Evolutionary conservation across 2,888 invertebrate genomes (phyloP), one percentile per base, ranked within the genome.

Genomic region (Rotaria socialis): DNA sequence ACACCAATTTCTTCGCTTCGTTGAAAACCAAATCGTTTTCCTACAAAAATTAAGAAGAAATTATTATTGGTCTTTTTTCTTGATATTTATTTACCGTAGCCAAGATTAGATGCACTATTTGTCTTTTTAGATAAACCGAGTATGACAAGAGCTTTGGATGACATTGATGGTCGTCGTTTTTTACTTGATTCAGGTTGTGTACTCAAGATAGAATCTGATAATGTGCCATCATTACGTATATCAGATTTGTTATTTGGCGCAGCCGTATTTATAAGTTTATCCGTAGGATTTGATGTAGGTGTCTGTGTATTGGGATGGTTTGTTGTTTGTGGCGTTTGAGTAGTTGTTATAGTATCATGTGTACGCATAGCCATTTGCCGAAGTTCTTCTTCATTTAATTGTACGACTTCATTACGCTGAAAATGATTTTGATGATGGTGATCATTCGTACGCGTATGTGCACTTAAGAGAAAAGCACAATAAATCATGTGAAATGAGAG

Each of bases 1-100:
- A 87, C 80, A 52, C 87, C 87, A 55, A 86, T 86, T 52, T 87
- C 87, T 85, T 87, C 87, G 27, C 85, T 86, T 41, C 87, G 86
- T 22, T 86, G 80, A 47, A 87, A 87, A 19, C 87, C 87, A 35
- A 85, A 87, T 52, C 87, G 60, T 85, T 85, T 86, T 35, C 85
- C 85, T 85, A 41, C 3, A 5, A 41, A 6, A 56, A 52, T 11
- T 0, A 35, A 85, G 47, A 58, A 58, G 7, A 24, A 84, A 22
- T 0, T 52, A 41, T 41, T 11, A 24, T 22, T 24, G 35, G 0
- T 7, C 10, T 11, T 47, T 0, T 43, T 7, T n/a, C 0, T 16
- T 58, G 2, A 41, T 14, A 47, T 19, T 19, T 55, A 52, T 24
- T 24, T 55, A 75, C 60, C 84, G 22, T 52, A 22, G 1, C 85